Base-by-base conservation (phyloP, 2,888 invertebrate species). In the Chrysotoxum bicinctum region DNA sequence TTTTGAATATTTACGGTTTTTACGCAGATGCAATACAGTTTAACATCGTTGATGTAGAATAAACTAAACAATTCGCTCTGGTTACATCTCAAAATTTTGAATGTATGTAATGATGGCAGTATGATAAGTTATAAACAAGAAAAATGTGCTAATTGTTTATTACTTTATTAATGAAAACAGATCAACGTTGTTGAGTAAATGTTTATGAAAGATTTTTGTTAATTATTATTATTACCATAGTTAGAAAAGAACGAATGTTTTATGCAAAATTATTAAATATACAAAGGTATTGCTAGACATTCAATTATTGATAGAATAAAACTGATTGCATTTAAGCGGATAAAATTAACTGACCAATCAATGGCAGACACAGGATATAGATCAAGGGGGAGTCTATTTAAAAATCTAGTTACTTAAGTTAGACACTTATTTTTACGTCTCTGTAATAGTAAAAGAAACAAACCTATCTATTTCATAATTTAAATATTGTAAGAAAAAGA, bases 61-160 rank as follows among this genome's bases (percentile, higher is more conserved):
- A 54, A 62, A 45, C 45, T 50, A 52, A 52, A 52, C 52, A 52
- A 26, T 76, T 50, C 40, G 62, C 70, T 69, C 70, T 43, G 62
- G 50, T 58, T 64, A 70, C 64, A 69, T 23, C 23, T 50, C 23
- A 54, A 54, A 32, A 10, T 54, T 54, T 32, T 9, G 30, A 54
- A 16, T 30, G 9, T 9, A 16, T 30, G 9, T 9, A 26, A 26
- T 23, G 23, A 23, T 50, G 50, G 50, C 40, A 70, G 76, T 72
- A 66, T 70, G 58, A 58, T 43, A 70, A 72, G 48, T 70, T 81
- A 64, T 81, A 81, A 72, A 76, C 81, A 76, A 62, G 10, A 30
- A 54, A 54, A 54, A 54, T 54, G 30, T 54, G 54, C 30, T 54
- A 54, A 54, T 54, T 54, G 54, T 54, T 54, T 54, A 54, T 54